A percentile compares a stretch with the other conserved stretches of the same genome.
Conservation (phyloP, 2,888 invertebrate genomes). For the Argyra leucocephala region DNA sequence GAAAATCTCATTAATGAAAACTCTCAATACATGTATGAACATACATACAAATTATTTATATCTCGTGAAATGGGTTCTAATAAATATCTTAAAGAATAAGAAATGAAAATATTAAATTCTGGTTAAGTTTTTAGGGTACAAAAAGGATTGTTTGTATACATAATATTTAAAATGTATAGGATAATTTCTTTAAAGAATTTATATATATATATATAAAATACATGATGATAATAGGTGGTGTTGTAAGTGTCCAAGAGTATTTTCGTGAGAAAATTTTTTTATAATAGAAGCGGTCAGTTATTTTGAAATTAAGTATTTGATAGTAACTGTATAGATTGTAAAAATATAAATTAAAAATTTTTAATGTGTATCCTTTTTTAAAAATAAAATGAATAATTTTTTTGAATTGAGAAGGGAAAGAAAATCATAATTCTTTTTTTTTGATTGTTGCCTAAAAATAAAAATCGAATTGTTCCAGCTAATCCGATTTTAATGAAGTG, state of each 20-base stretch:
- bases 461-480: conserved; percentile 17
- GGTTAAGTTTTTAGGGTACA: background rate
- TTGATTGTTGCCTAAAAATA: too few relatives aligned
- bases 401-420: background rate
- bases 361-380: too few relatives aligned
- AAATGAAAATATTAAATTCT: background rate
- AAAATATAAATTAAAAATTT: too few relatives aligned
- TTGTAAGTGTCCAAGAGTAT: background rate
- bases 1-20: too few relatives aligned
- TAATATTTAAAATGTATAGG: background rate
- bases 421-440: background rate
- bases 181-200: background rate
- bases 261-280: background rate
- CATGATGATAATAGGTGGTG: too few relatives aligned
- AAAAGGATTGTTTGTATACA: background rate
- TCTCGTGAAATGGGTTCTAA: background rate
- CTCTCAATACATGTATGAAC: too few relatives aligned
- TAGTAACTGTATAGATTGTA: too few relatives aligned
- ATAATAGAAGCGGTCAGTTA: background rate
- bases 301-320: too few relatives aligned
- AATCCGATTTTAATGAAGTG: conserved; percentile 44
- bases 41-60: too few relatives aligned
- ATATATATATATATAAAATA: too few relatives aligned
- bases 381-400: too few relatives aligned
- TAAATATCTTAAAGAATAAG: background rate